phyloP scores from a whole-genome alignment of 2,113 vertebrate genomes.

The Mola mola region DNA sequence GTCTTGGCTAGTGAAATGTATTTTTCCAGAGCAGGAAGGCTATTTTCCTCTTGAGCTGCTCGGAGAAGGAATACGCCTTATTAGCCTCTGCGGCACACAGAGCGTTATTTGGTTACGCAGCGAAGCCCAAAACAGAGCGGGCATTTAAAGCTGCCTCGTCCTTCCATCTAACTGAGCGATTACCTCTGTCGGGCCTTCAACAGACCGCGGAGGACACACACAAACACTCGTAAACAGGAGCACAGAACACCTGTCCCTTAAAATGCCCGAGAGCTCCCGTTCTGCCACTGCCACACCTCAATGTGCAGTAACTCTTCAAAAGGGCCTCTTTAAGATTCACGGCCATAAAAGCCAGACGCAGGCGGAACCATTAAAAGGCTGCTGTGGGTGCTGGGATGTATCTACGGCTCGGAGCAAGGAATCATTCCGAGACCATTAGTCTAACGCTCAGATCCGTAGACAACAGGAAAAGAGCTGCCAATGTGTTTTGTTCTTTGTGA shows the following conservation, averaged over 20 bases:
- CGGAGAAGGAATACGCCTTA: constrained; percentile 75
- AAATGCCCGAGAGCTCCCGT: constrained; percentile 65
- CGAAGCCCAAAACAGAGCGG: constrained; percentile 77
- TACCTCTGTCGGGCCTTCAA: constrained; percentile 75
- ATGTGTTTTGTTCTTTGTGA: constrained; percentile 56
- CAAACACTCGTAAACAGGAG: constrained; percentile 8
- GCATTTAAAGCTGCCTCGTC: constrained; percentile 72
- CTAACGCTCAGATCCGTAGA: constrained; percentile 60
- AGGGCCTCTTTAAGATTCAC: constrained; percentile 70
- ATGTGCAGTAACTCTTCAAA: constrained; percentile 72
- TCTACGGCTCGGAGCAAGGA: constrained; percentile 54
- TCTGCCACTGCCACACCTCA: constrained; percentile 69
- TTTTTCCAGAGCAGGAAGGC: constrained; percentile 49
- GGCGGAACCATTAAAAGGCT: constrained; percentile 80
- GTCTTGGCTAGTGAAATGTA: constrained; percentile 65
- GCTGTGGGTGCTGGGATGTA: constrained; percentile 62
- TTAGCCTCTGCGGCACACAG: constrained; percentile 74
- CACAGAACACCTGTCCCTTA: constrained; percentile 75
- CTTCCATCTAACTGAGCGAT: constrained; percentile 80
- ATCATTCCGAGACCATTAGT: constrained; percentile 59
- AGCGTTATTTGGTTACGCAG: constrained; percentile 82
- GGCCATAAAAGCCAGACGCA: constrained; percentile 66
- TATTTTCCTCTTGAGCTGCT: constrained; percentile 81
- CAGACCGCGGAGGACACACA: constrained; percentile 43
- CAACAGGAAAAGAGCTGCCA: constrained; percentile 42